phyloP scores from a whole-genome alignment of 92 coral and sea anemone species.

The Palythoa caribaeorum region DNA sequence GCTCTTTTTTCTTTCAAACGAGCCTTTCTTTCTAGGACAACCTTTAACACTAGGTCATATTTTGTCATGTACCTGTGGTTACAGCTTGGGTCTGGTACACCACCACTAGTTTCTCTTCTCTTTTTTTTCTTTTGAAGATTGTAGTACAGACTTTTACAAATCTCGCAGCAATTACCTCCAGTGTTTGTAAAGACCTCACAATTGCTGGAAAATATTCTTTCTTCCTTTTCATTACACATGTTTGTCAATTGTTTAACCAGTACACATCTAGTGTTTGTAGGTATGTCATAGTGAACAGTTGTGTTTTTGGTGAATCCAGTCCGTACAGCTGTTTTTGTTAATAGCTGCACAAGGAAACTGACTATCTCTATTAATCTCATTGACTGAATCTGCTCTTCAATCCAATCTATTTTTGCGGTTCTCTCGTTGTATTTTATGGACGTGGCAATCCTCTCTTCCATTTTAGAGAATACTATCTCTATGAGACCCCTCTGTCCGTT shows the following conservation, averaged over 20 bases:
- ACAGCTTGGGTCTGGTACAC: conserved; percentile 7
- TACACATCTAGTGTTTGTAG: neutral
- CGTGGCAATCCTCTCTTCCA: neutral
- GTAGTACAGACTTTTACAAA: neutral
- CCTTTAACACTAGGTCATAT: conserved; percentile 2
- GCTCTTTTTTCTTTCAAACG: conserved; percentile 22
- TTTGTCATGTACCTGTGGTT: conserved; percentile 52
- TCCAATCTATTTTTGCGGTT: neutral
- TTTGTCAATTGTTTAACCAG: neutral
- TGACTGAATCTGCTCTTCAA: conserved; percentile 3
- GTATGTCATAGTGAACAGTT: neutral
- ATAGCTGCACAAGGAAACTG: neutral
- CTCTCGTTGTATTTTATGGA: conserved; percentile 2
- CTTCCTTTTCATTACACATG: neutral
- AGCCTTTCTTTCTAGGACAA: conserved; percentile 1
- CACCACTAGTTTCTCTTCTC: neutral
- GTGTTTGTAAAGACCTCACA: conserved; percentile 16
- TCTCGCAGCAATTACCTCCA: conserved; percentile 12
- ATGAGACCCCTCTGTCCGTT: conserved; percentile 4
- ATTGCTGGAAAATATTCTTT: neutral
- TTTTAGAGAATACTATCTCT: conserved; percentile 7
- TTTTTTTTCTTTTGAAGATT: neutral
- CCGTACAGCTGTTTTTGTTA: conserved; percentile 13
- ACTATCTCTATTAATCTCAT: conserved; percentile 8
- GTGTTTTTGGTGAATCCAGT: neutral